A percentile compares a stretch with the other conserved stretches of the same genome.
Conservation (phyloP, 1,140 invertebrate species). For the Bicyclus anynana region DNA sequence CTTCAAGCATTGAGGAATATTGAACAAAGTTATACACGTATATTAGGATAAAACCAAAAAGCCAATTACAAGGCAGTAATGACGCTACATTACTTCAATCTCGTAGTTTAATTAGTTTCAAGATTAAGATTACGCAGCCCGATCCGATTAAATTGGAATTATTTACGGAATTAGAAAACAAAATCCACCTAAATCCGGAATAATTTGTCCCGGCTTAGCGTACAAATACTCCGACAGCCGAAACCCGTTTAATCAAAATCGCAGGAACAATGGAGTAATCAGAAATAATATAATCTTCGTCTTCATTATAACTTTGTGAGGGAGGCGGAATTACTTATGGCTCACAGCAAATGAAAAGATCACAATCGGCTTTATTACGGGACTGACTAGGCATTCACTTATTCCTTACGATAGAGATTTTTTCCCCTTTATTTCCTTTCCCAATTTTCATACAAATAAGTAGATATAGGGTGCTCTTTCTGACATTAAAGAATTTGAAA, state of each 20-base stretch:
- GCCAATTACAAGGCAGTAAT: no score
- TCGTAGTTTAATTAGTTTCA: background rate
- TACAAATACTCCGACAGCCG: slow-evolving; percentile 29
- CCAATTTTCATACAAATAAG: slow-evolving; percentile 19
- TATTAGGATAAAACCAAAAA: no score
- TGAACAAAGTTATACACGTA: no score
- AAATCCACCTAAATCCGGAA: slow-evolving; percentile 39
- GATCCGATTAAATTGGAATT: background rate
- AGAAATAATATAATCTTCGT: slow-evolving; percentile 65
- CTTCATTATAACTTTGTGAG: slow-evolving; percentile 60
- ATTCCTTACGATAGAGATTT: slow-evolving; percentile 18
- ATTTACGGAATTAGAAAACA: slow-evolving; percentile 30
- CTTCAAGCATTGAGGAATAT: no score
- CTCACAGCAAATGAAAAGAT: slow-evolving; percentile 65
- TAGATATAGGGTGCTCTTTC: no score
- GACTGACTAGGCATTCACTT: slow-evolving; percentile 43
- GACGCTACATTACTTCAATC: background rate
- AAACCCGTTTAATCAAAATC: slow-evolving; percentile 51
- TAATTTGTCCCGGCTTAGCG: slow-evolving; percentile 36
- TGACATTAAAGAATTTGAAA: no score
- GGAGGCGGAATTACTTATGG: slow-evolving; percentile 48
- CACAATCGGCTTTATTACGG: slow-evolving; percentile 55
- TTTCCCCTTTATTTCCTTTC: slow-evolving; percentile 13
- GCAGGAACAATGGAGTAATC: slow-evolving; percentile 60
- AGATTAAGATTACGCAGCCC: background rate